Percentiles rank a stretch among this genome's conserved stretches.
phyloP scores from a whole-genome alignment of 2,797 vertebrate species.

The Dryobates pubescens region DNA sequence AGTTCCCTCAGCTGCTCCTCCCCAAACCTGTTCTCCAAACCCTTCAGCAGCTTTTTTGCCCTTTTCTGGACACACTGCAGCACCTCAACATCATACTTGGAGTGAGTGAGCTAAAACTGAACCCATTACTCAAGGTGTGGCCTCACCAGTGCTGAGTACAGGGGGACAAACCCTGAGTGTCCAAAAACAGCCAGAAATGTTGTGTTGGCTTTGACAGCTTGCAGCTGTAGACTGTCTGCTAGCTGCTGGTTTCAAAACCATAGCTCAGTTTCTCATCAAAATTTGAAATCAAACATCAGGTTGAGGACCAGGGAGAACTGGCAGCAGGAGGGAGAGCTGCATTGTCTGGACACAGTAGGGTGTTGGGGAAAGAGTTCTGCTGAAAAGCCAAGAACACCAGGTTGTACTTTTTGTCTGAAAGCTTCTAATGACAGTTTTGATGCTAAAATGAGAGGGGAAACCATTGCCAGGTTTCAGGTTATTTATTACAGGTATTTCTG shows the following conservation, averaged over 20 bases:
- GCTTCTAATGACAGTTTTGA: background rate
- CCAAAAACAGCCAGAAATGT: background rate
- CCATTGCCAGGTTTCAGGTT: background rate
- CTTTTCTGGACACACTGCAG: too few species aligned
- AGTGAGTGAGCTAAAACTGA: too few species aligned
- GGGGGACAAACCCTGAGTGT: background rate
- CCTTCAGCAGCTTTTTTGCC: too few species aligned
- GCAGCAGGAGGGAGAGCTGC: background rate
- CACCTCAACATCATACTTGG: too few species aligned
- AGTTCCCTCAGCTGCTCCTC: too few species aligned
- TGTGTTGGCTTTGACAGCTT: background rate
- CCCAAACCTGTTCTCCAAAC: too few species aligned
- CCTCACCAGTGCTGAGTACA: too few species aligned
- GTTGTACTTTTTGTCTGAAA: background rate
- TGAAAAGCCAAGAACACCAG: background rate
- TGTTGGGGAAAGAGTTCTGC: background rate
- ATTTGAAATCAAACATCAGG: background rate
- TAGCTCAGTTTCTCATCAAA: background rate
- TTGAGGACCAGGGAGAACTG: background rate
- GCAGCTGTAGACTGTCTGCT: background rate
- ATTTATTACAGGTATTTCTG: background rate
- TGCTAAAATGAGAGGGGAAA: conserved; percentile 3
- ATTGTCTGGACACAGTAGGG: background rate
- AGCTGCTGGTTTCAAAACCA: background rate
- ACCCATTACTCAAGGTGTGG: too few species aligned